Evolutionary conservation across 1,140 invertebrate species (phyloP).

Genomic region (Chironomus striatipennis): DNA sequence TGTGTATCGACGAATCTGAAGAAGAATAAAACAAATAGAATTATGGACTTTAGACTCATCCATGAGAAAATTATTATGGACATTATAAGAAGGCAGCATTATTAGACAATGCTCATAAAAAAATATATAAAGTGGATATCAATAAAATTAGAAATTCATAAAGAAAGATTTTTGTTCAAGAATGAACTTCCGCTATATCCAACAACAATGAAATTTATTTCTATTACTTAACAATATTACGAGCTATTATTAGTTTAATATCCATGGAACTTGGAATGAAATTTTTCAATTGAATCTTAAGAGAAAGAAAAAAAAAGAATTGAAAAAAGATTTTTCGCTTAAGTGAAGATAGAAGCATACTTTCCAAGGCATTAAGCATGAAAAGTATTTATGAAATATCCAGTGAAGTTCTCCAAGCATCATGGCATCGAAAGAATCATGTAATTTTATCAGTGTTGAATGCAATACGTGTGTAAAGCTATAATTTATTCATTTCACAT

Average conservation of each 20-base stretch:
- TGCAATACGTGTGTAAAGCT: neutral
- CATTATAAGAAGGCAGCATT: neutral
- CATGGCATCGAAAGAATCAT: neutral
- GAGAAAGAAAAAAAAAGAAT: neutral
- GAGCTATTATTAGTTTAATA: no score
- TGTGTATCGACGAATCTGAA: neutral
- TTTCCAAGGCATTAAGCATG: slow-evolving; percentile 13
- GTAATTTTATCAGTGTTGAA: slow-evolving; percentile 9
- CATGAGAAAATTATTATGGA: slow-evolving; percentile 1
- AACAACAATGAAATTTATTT: no score
- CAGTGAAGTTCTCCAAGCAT: neutral
- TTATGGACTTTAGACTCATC: neutral
- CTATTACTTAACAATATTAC: no score
- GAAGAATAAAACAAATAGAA: no score
- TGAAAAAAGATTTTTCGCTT: neutral
- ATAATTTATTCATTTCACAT: neutral
- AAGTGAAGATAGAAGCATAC: neutral
- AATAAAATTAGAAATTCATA: neutral
- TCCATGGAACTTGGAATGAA: neutral
- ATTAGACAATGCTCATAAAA: neutral
- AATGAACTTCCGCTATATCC: neutral
- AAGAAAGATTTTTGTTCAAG: neutral
- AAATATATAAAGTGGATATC: neutral
- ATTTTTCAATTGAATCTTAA: neutral
- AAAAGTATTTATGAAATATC: neutral